Evolutionary conservation across 2,888 invertebrate genomes (phyloP).

Genomic region (Eupithecia insigniata): DNA sequence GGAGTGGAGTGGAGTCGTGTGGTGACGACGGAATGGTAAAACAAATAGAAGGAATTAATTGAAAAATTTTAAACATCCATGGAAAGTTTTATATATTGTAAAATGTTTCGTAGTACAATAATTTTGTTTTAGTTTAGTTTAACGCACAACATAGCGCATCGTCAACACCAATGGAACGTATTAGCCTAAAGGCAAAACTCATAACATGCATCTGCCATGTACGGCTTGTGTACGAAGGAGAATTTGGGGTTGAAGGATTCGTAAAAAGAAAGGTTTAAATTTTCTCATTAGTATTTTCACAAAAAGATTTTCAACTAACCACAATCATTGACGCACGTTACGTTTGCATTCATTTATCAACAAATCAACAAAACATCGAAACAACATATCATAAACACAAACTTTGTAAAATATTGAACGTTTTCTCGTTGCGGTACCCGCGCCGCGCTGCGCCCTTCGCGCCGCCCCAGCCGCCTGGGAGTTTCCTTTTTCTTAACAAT

Average conservation of each 20-base stretch:
- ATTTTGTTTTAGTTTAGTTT: background rate
- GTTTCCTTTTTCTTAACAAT: constrained; percentile 70
- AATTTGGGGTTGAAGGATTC: background rate
- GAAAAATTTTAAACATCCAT: background rate
- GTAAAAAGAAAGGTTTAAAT: background rate
- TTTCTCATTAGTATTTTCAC: background rate
- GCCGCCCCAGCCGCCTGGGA: background rate
- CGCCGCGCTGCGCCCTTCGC: background rate
- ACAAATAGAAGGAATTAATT: background rate
- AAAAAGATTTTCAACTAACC: background rate
- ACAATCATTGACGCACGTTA: background rate
- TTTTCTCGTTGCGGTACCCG: background rate
- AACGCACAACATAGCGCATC: background rate
- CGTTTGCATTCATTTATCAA: background rate
- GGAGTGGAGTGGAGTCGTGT: no score
- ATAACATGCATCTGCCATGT: constrained; percentile 1
- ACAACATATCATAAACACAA: background rate
- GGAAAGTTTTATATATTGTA: background rate
- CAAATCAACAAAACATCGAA: background rate
- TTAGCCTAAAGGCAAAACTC: background rate
- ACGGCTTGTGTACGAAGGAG: no score
- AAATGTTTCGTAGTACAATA: background rate
- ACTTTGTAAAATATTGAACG: background rate
- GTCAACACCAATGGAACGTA: background rate
- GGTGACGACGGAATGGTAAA: constrained; percentile 42